A percentile compares a stretch with the other conserved stretches of the same genome.
Conservation (phyloP, 2,113 vertebrate genomes). For the Eublepharis macularius region DNA sequence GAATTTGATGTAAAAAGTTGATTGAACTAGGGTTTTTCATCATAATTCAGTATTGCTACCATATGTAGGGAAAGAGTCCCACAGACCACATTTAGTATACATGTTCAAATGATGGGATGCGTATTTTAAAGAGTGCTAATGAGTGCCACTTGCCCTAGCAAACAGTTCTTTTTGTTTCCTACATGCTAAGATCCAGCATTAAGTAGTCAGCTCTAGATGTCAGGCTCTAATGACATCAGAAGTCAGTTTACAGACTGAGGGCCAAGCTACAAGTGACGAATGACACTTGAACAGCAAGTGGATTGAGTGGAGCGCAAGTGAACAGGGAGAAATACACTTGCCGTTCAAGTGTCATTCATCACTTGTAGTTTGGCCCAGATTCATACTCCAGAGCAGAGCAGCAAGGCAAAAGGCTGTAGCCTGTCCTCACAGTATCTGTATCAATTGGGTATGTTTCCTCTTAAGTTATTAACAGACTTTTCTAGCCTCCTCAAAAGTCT, state of each 20-base stretch:
- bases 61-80: neutral
- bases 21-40: neutral
- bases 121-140: conserved; percentile 27
- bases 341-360: too few species aligned
- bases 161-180: conserved; percentile 48
- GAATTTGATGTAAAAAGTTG: neutral
- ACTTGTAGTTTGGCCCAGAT: too few species aligned
- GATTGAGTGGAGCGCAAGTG: too few species aligned
- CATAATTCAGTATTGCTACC: conserved; percentile 25
- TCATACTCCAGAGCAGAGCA: conserved; percentile 34
- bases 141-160: conserved; percentile 31
- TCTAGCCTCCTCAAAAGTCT: neutral
- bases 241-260: conserved; percentile 50
- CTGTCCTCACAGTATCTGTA: conserved; percentile 57
- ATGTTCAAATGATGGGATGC: conserved; percentile 32
- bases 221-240: conserved; percentile 53
- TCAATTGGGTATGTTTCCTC: neutral
- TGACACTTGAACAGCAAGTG: too few species aligned
- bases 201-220: conserved; percentile 48
- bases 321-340: too few species aligned
- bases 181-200: conserved; percentile 28
- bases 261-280: too few species aligned
- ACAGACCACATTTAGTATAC: conserved; percentile 24
- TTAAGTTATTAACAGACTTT: neutral
- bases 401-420: conserved; percentile 63